Evolutionary conservation across 2,113 vertebrate species (phyloP).

Genomic region (Microcebus ravelobensis): DNA sequence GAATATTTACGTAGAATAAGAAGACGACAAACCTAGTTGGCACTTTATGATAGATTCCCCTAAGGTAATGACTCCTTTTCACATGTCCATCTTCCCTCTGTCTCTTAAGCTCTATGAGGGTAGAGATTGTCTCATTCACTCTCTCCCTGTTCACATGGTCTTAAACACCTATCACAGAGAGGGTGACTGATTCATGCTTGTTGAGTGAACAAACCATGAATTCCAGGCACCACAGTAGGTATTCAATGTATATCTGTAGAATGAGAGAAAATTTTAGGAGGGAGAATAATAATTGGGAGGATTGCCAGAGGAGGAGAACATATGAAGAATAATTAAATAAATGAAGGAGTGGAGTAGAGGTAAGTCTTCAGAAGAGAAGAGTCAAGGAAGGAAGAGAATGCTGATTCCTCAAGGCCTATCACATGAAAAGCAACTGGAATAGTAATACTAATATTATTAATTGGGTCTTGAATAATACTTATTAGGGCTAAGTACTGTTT

Average conservation of each 20-base stretch:
- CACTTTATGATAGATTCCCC: too few species aligned
- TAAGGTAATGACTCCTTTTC: neutral
- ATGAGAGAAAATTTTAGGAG: neutral
- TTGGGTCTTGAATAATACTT: neutral
- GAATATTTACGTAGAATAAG: neutral
- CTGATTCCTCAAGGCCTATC: neutral
- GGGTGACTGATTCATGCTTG: neutral
- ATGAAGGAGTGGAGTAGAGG: rapidly evolving
- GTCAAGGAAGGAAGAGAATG: neutral
- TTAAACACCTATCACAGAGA: neutral
- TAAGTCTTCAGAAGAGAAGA: neutral
- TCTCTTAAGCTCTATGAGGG: neutral
- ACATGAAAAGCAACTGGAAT: neutral
- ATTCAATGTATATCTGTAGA: neutral
- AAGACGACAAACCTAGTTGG: neutral
- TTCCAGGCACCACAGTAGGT: neutral
- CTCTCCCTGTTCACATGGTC: neutral
- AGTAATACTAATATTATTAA: neutral
- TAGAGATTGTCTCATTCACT: neutral
- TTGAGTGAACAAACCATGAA: neutral
- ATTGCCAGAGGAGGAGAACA: neutral
- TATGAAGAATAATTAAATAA: neutral
- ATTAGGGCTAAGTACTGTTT: neutral
- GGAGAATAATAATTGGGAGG: neutral
- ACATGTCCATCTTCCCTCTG: neutral